Base-by-base conservation (phyloP, 2,113 vertebrate genomes). In the Dermatemys mawii region DNA sequence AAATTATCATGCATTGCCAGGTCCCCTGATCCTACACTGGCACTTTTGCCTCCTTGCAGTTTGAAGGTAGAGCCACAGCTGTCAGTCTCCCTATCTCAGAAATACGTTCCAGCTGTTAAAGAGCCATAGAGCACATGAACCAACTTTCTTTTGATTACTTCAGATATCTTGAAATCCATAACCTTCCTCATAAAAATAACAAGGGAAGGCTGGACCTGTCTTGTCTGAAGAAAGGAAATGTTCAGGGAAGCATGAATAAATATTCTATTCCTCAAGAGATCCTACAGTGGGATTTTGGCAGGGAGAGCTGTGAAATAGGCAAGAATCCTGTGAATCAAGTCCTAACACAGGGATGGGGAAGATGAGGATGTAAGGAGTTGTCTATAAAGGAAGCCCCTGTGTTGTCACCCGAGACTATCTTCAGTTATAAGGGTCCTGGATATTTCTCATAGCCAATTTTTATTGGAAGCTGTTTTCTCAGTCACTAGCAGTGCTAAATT, bases 241-340 rank as follows among this genome's bases (percentile, higher is more conserved):
- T 95, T 97, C 95, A 81, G 85, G 0, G 89, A 88, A 97, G 92
- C 94, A 91, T 80, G 94, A 96, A 96, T 96, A 96, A 94, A 90
- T 90, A 54, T 86, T 93, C 92, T 89, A 27, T 80, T 84, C 41
- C 82, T 95, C 94, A 94, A 93, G 92, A 93, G 91, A 95, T 94
- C 22, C 38, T 44, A 24, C 41, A 44, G 7, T 75, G 70, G 22
- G 70, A 75, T 41, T 41, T 75, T 75, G 41, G 24, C 41, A 75
- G n/a, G 41, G 41, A 75, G 24, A 75, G n/a, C 11, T 75, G 38
- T 13, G 21, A 75, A 26, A 27, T 44, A 75, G 11, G 41, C 24
- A 75, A 75, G 70, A 44, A 75, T 75, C 11, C 41, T 14, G 38
- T 44, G 35, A 67, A 67, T 67, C 8, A n/a, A 67, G 35, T n/a